phyloP scores from a whole-genome alignment of 2,888 invertebrate genomes.

The Axea sp. region DNA sequence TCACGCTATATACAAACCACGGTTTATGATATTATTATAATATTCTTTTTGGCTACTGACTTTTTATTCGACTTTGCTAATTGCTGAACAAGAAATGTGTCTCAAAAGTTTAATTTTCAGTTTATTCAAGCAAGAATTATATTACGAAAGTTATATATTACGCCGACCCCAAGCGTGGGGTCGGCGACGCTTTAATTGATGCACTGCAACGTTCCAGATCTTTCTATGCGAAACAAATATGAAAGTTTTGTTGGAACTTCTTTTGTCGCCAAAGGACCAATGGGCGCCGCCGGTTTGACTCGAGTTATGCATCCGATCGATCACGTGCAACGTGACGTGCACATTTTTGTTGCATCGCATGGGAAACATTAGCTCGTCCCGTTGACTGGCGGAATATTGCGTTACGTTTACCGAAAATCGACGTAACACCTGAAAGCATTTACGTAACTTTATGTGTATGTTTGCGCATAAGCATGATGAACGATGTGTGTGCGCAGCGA shows the following conservation, averaged over 20 bases:
- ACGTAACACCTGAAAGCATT: conserved; percentile 59
- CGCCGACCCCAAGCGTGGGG: not conserved
- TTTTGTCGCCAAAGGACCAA: conserved; percentile 1
- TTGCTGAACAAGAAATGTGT: no score
- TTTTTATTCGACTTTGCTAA: not conserved
- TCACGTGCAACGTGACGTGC: conserved; percentile 32
- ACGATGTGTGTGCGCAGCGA: conserved; percentile 36
- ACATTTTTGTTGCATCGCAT: conserved; percentile 29
- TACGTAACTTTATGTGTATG: conserved; percentile 54
- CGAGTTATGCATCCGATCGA: conserved; percentile 26
- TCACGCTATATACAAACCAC: conserved; percentile 34
- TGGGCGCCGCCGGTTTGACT: not conserved
- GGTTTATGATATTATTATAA: conserved; percentile 14
- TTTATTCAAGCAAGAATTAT: no score
- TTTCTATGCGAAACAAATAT: conserved; percentile 24
- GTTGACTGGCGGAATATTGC: conserved; percentile 32
- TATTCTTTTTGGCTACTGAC: not conserved
- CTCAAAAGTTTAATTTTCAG: no score
- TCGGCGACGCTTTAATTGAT: not conserved
- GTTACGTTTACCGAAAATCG: conserved; percentile 52
- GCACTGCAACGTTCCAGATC: conserved; percentile 4
- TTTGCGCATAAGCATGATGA: conserved; percentile 46
- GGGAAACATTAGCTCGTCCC: conserved; percentile 31
- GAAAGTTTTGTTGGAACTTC: conserved; percentile 20
- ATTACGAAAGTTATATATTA: no score